These are phyloP conservation scores for Mesochorus sp. DNA, from an alignment of 2,888 invertebrate genomes.

Conservation along the genomic window DNA sequence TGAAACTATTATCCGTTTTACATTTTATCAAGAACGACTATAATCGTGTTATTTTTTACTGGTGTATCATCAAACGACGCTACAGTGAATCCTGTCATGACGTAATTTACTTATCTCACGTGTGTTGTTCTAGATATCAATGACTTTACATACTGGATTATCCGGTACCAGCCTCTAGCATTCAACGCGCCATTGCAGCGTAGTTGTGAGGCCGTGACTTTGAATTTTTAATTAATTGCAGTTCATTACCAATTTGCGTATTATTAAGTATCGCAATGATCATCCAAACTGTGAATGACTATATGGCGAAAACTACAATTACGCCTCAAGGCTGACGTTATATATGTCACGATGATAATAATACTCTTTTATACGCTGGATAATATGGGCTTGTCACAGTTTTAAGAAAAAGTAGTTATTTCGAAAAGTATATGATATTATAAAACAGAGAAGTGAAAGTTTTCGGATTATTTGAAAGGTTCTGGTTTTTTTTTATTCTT, in stretches of 20 bases:
- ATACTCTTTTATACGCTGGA: not conserved
- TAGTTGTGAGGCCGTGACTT: conserved; percentile 24
- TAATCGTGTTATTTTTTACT: not conserved
- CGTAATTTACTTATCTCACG: not conserved
- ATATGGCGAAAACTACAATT: not conserved
- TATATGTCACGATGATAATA: not conserved
- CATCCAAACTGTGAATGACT: not conserved
- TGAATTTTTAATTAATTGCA: conserved; percentile 9
- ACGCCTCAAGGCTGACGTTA: not conserved
- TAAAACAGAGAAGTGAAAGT: not conserved
- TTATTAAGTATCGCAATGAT: not conserved
- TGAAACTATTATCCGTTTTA: too few species aligned
- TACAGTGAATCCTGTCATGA: too few species aligned
- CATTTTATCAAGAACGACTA: too few species aligned
- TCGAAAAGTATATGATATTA: not conserved
- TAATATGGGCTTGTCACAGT: too few species aligned
- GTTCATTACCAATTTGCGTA: not conserved
- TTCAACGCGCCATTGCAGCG: not conserved
- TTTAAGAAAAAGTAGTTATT: too few species aligned
- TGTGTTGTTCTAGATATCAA: conserved; percentile 6
- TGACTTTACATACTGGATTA: conserved; percentile 28
- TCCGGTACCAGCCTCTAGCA: conserved; percentile 1
- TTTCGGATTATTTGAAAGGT: not conserved
- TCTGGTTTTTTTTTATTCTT: not conserved
- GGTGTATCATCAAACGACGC: not conserved